A percentile compares a stretch with the other conserved stretches of the same genome.
Evolutionary conservation across 2,113 vertebrate genomes (phyloP).

Genomic region (Charina bottae): DNA sequence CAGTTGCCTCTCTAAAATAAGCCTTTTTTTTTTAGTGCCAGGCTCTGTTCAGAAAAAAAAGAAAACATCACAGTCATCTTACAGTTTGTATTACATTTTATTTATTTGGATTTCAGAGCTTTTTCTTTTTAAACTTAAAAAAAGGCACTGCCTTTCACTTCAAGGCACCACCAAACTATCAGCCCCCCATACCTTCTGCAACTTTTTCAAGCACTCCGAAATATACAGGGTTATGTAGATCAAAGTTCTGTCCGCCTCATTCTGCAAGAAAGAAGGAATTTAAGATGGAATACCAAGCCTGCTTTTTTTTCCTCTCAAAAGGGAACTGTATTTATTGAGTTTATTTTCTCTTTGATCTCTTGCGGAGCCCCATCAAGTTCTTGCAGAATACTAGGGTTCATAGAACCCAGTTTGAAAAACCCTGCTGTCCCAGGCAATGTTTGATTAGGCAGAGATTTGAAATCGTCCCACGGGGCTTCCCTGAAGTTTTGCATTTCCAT

Average conservation of each 20-base stretch:
- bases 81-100: background rate
- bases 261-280: slow-evolving; percentile 75
- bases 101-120: background rate
- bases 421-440: no score
- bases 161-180: background rate
- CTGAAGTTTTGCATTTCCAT: no score
- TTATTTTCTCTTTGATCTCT: background rate
- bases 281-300: background rate
- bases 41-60: background rate
- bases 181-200: slow-evolving; percentile 87
- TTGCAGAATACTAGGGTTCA: no score
- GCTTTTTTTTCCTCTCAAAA: background rate
- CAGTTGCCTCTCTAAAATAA: background rate
- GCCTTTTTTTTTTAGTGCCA: background rate
- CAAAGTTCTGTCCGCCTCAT: slow-evolving; percentile 95
- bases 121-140: background rate
- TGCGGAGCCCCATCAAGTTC: background rate
- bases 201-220: slow-evolving; percentile 96
- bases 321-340: background rate
- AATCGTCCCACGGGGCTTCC: no score
- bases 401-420: no score
- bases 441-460: no score
- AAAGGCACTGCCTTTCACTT: background rate
- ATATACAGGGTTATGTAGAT: slow-evolving; percentile 98
- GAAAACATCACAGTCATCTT: background rate